Percentiles rank a stretch among this genome's conserved stretches.
Evolutionary conservation across 1,140 invertebrate species (phyloP).

Genomic region (Lepidurus packardi): DNA sequence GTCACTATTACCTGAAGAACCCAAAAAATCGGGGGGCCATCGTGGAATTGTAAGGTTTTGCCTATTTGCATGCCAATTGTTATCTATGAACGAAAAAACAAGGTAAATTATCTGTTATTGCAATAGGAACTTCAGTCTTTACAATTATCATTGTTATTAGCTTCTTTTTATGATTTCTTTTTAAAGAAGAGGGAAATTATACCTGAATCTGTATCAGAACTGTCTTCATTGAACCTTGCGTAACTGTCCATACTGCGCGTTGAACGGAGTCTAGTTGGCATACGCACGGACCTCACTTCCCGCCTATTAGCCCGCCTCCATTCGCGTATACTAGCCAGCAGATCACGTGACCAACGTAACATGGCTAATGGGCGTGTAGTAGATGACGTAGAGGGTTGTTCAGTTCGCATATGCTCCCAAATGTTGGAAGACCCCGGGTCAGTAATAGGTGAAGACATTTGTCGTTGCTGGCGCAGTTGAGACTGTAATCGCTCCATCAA

Average conservation of each 20-base stretch:
- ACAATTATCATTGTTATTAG: not conserved
- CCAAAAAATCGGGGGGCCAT: not conserved
- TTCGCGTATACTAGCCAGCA: not conserved
- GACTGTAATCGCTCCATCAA: slow-evolving; percentile 42
- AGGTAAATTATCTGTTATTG: no score
- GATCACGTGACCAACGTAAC: slow-evolving; percentile 16
- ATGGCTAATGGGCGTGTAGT: not conserved
- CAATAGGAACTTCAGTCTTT: not conserved
- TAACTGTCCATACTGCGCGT: not conserved
- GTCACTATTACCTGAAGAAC: not conserved
- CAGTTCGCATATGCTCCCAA: not conserved
- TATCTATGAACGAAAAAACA: not conserved
- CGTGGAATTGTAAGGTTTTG: not conserved
- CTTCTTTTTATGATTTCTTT: no score
- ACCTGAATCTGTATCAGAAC: slow-evolving; percentile 32
- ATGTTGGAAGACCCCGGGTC: not conserved
- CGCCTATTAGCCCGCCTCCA: not conserved
- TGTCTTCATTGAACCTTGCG: slow-evolving; percentile 29
- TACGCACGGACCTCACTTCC: not conserved
- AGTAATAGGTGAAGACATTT: slow-evolving; percentile 6
- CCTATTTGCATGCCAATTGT: not conserved
- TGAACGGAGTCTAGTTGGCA: not conserved
- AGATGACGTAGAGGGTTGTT: not conserved
- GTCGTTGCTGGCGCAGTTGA: slow-evolving; percentile 41
- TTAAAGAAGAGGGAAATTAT: not conserved